Evolutionary conservation across 2,888 invertebrate genomes (phyloP), one percentile per base, ranked within the genome.

Genomic region (Amphimallon solstitiale): DNA sequence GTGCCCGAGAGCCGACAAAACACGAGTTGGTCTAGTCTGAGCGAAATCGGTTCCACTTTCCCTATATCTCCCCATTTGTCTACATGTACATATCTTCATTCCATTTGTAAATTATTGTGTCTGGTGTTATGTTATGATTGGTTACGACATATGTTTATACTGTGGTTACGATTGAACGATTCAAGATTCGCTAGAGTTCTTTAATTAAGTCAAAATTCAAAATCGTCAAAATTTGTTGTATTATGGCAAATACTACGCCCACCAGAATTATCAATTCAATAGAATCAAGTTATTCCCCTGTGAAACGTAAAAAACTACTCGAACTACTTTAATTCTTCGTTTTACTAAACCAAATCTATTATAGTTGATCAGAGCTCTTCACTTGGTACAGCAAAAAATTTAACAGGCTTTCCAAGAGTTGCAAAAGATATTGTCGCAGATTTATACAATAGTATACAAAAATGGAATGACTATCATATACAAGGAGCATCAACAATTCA

Each of bases 361-460:
- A 7, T 29, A 29, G 29, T 29, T 29, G 1, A 29, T 29, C 29
- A 29, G 29, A 29, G 29, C 5, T 5, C 29, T 29, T 1, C 29
- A 29, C 6, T 29, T 29, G 9, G 29, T 29, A 71, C 75, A 60
- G 84, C 78, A 71, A 84, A 78, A 72, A 88, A 87, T 75, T 77
- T 88, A 68, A 88, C 88, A 2, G 89, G 88, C 7, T 78, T 81
- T 65, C 83, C 84, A 10, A 79, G 88, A 65, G 83, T 86, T 61
- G 80, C 86, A 21, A 82, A 85, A 70, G 88, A 89, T 78, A 80
- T 84, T 59, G 82, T 81, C 10, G 88, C 87, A 21, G 87, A 87
- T 74, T 76, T 87, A 59, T 84, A 84, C 74, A 82, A 84, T 71
- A 80, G 76, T 68, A 83, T 86, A 67, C 85, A 86, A 73, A 78